Evolutionary conservation across 92 coral and sea anemone species (phyloP).

Genomic region (Muricea muricata): DNA sequence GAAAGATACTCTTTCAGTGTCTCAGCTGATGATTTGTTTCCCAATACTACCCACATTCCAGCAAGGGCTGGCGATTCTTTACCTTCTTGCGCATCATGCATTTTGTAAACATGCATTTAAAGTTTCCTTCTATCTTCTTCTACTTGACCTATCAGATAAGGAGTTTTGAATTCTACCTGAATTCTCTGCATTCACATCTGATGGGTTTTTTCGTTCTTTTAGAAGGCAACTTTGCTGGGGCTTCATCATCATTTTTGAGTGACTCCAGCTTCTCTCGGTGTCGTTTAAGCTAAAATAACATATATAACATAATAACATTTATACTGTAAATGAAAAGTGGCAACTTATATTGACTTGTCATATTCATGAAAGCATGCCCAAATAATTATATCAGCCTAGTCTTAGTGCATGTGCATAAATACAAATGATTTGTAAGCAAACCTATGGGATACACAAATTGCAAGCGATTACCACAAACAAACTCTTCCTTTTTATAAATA

Average conservation of each 20-base stretch:
- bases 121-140: conserved; percentile 68
- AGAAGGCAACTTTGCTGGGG: neutral
- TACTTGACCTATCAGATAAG: conserved; percentile 49
- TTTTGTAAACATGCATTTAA: conserved; percentile 53
- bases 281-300: neutral
- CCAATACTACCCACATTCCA: conserved; percentile 67
- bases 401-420: too few relatives aligned
- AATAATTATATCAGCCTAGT: too few relatives aligned
- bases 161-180: conserved; percentile 59
- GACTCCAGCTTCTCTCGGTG: neutral
- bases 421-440: too few relatives aligned
- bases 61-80: conserved; percentile 62
- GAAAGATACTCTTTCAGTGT: conserved; percentile 43
- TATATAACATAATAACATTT: neutral
- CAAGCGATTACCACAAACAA: too few relatives aligned
- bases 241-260: neutral
- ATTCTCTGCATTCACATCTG: conserved; percentile 4
- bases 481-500: too few relatives aligned
- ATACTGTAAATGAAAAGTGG: neutral
- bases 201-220: conserved; percentile 1
- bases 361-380: too few relatives aligned
- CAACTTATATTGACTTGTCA: neutral
- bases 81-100: conserved; percentile 57
- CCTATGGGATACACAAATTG: too few relatives aligned
- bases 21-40: conserved; percentile 44